Evolutionary conservation across 2,797 vertebrate genomes (phyloP).

Genomic region (Pogoniulus pusillus): DNA sequence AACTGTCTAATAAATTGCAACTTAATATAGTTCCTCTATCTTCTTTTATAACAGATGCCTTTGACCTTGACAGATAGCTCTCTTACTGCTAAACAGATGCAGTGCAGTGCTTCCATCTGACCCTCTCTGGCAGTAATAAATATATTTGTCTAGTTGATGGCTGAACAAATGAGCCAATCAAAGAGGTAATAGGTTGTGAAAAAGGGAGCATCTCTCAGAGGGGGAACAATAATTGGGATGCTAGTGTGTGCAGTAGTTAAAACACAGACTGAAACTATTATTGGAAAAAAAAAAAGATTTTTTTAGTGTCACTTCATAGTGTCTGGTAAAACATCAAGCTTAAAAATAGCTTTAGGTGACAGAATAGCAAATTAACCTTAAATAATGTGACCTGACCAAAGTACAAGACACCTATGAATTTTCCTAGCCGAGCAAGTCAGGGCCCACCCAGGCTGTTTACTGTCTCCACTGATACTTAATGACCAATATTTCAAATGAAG

Average conservation of each 20-base stretch:
- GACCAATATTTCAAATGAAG: background rate
- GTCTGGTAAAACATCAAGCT: background rate
- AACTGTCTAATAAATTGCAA: background rate
- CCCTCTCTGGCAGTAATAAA: background rate
- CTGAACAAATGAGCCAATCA: background rate
- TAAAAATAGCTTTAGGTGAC: conserved; percentile 14
- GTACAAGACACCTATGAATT: background rate
- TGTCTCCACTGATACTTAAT: background rate
- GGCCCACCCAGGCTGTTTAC: background rate
- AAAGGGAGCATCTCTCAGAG: background rate
- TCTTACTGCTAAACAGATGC: background rate
- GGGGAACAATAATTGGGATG: background rate
- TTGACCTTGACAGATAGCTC: fast-evolving
- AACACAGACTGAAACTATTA: background rate
- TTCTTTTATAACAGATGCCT: background rate
- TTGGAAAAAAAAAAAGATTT: background rate
- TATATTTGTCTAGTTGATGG: background rate
- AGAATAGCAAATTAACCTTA: conserved; percentile 37
- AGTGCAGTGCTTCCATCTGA: background rate
- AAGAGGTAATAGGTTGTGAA: background rate
- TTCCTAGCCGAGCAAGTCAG: background rate
- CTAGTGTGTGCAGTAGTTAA: background rate
- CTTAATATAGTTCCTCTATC: background rate
- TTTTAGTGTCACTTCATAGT: too few species aligned
- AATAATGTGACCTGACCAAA: background rate